A percentile compares a stretch with the other conserved stretches of the same genome.
phyloP scores from a whole-genome alignment of 1,140 invertebrate genomes.

The Octopus sinensis region DNA sequence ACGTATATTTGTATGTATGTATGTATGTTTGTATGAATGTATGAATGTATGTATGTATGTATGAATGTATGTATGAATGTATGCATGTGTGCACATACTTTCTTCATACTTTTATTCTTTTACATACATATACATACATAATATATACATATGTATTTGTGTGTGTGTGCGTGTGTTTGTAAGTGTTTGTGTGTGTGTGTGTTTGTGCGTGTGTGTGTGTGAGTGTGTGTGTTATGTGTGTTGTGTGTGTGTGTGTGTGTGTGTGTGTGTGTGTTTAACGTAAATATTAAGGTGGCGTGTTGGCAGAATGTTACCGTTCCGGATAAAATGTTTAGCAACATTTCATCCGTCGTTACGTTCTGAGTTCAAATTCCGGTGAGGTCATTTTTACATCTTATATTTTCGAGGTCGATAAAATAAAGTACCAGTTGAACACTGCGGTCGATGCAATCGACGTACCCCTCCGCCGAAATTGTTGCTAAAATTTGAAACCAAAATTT shows the following conservation, averaged over 20 bases:
- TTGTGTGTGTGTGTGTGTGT: background rate
- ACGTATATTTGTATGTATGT: background rate
- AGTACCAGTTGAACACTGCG: too few species aligned
- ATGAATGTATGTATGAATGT: background rate
- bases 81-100: background rate
- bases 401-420: too few species aligned
- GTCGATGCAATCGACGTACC: too few species aligned
- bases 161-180: conserved; percentile 1
- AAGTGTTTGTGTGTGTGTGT: background rate
- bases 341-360: too few species aligned
- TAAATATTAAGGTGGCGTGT: background rate
- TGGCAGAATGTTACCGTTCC: background rate
- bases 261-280: background rate
- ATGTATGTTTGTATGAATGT: too few species aligned
- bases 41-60: too few species aligned
- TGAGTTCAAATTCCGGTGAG: too few species aligned
- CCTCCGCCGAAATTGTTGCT: too few species aligned
- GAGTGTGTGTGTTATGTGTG: background rate
- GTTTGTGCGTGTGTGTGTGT: background rate
- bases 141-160: background rate
- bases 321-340: too few species aligned
- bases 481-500: background rate
- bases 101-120: background rate
- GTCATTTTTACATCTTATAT: too few species aligned
- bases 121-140: conserved; percentile 3